phyloP scores from a whole-genome alignment of 1,140 invertebrate genomes.

The Wiebesia pumilae region DNA sequence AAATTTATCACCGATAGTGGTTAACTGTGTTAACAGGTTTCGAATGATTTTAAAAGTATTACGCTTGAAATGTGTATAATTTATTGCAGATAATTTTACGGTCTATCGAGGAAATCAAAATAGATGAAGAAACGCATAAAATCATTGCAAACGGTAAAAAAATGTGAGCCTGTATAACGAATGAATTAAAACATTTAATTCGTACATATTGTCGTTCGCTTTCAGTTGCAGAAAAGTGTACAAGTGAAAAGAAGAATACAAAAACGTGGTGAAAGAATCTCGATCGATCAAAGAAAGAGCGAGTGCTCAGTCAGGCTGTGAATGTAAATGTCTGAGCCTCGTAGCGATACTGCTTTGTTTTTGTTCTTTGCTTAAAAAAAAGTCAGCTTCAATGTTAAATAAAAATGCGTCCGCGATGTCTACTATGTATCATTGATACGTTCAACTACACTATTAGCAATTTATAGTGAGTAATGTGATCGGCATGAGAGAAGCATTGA shows the following conservation, averaged over 20 bases:
- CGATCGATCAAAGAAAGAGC: slow-evolving; percentile 54
- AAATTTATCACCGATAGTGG: slow-evolving; percentile 29
- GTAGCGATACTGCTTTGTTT: slow-evolving; percentile 60
- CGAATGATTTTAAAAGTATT: slow-evolving; percentile 26
- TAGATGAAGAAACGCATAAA: not conserved
- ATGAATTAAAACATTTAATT: slow-evolving; percentile 56
- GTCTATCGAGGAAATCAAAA: slow-evolving; percentile 27
- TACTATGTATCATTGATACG: slow-evolving; percentile 59
- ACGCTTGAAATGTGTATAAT: slow-evolving; percentile 42
- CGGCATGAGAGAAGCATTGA: slow-evolving; percentile 5
- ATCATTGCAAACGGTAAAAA: slow-evolving; percentile 2
- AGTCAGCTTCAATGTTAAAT: slow-evolving; percentile 45
- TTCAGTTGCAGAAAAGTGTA: slow-evolving; percentile 50
- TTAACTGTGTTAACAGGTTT: slow-evolving; percentile 33
- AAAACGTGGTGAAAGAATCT: slow-evolving; percentile 46
- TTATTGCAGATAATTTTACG: slow-evolving; percentile 31
- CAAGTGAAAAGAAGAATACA: slow-evolving; percentile 32
- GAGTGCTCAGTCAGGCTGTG: slow-evolving; percentile 74
- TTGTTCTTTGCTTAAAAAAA: slow-evolving; percentile 55
- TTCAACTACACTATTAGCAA: slow-evolving; percentile 70
- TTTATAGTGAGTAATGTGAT: slow-evolving; percentile 71
- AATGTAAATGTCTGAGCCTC: slow-evolving; percentile 73
- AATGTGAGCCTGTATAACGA: slow-evolving; percentile 50
- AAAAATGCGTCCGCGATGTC: slow-evolving; percentile 54
- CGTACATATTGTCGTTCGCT: slow-evolving; percentile 57